These are phyloP conservation scores for Nycticorax nycticorax DNA, from an alignment of 2,113 vertebrate genomes.

Conservation along the genomic window DNA sequence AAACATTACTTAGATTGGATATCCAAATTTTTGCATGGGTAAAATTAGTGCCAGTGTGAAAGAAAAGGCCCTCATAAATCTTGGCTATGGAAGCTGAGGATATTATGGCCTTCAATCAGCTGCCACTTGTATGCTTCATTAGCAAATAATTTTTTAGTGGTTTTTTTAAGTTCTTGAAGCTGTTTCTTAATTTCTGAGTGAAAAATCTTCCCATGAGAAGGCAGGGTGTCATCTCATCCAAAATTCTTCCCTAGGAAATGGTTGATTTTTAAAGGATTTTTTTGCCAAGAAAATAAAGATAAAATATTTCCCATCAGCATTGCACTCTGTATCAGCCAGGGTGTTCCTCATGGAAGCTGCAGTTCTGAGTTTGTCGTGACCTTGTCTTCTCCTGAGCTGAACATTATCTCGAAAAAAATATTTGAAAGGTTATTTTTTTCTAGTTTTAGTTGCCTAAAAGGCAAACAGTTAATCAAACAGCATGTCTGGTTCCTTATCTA, in stretches of 20 bases:
- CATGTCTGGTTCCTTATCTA: background rate
- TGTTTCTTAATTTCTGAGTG: background rate
- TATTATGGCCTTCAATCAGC: background rate
- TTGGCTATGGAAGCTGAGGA: background rate
- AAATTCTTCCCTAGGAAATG: background rate
- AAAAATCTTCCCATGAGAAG: constrained; percentile 2
- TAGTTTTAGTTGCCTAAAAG: background rate
- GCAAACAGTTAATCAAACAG: background rate
- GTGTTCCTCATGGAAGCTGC: background rate
- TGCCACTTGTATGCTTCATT: background rate
- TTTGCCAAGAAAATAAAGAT: background rate
- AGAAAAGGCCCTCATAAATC: background rate
- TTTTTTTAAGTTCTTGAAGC: background rate
- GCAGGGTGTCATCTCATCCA: background rate
- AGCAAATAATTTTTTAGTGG: background rate
- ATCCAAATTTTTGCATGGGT: background rate
- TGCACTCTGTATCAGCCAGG: background rate
- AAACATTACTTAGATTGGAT: background rate
- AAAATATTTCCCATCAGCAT: background rate
- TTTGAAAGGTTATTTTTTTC: background rate
- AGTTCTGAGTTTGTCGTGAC: background rate
- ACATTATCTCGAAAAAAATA: background rate
- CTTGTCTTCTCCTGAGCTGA: background rate
- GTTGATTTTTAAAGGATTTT: background rate
- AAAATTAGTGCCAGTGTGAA: background rate